Base-by-base conservation (phyloP, 2,888 invertebrate species). In the Cosmorhoe ocellata region DNA sequence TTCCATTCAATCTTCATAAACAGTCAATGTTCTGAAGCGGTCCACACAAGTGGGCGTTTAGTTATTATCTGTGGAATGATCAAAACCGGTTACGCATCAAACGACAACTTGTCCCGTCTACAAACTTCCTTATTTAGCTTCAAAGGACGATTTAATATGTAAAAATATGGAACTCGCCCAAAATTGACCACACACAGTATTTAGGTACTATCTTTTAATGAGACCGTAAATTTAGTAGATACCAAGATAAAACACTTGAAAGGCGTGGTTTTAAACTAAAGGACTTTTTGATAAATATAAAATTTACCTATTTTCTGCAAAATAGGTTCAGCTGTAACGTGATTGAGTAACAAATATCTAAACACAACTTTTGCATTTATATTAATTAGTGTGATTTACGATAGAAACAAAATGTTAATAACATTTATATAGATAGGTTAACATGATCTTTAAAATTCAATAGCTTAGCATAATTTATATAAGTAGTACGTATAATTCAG, bases 161-260 rank as follows among this genome's bases (percentile, higher is more conserved):
- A 51, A 55, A 49, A 34, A 38, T 47, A 60, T 42, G 36, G 32
- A 40, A 48, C 31, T 43, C 27, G 14, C 26, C 30, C 44, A 11
- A 11, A 36, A 49, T 62, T 69, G 69, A 67, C 63, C 63, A 61
- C 61, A 71, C 66, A 64, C 64, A 39, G 62, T 46, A 60, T 66
- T 65, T 54, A 56, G 49, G 45, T 41, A 31, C 27, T 58, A 67
- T 64, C 63, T 61, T 65, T 57, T 61, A 57, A 58, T 39, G 60
- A 59, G 52, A 49, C 37, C 55, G 54, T 58, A 64, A 63, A 67
- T 62, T 51, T 57, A 46, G 47, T 38, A 49, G 56, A 41, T 60
- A 65, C 64, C 64, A 57, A 44, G 53, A 55, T 50, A 44, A 48
- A 59, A 47, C 54, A n/a, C n/a, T n/a, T n/a, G n/a, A n/a, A n/a